These are phyloP conservation scores for Hofmannophila pseudospretella DNA, from an alignment of 2,888 invertebrate species.

Conservation along the genomic window DNA sequence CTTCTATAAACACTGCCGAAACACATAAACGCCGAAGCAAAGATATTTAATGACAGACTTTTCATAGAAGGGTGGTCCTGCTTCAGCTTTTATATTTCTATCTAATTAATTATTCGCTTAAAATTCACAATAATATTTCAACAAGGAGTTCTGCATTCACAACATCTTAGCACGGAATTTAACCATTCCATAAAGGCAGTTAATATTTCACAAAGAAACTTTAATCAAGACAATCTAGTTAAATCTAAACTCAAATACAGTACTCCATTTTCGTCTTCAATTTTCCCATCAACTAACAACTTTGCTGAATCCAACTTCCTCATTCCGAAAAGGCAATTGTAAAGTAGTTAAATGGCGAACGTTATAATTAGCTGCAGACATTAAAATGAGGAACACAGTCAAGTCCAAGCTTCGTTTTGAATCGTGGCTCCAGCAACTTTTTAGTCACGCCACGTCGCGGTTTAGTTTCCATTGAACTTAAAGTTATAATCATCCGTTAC, in stretches of 20 bases:
- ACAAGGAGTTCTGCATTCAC: too few relatives aligned
- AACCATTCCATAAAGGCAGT: not conserved
- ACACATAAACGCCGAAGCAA: too few relatives aligned
- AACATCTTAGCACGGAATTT: too few relatives aligned
- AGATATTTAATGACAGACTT: too few relatives aligned
- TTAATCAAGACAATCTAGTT: not conserved
- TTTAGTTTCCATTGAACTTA: slow-evolving; percentile 24
- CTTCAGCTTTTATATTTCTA: too few relatives aligned
- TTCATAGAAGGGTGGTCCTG: too few relatives aligned
- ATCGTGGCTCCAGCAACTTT: slow-evolving; percentile 15
- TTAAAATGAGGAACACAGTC: slow-evolving; percentile 32
- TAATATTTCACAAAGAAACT: not conserved
- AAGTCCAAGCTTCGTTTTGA: slow-evolving; percentile 28
- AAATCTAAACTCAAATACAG: not conserved
- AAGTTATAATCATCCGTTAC: too few relatives aligned
- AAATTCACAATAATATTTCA: too few relatives aligned
- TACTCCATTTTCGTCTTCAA: slow-evolving; percentile 2
- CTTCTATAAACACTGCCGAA: too few relatives aligned
- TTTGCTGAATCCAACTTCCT: not conserved
- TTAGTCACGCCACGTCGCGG: slow-evolving; percentile 28
- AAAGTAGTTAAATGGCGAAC: slow-evolving; percentile 20
- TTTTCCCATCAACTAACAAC: slow-evolving; percentile 1
- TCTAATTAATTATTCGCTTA: too few relatives aligned
- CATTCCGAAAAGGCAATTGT: slow-evolving; percentile 12
- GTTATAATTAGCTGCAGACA: slow-evolving; percentile 24